Evolutionary conservation across 2,888 invertebrate genomes (phyloP), one percentile per base, ranked within the genome.

Genomic region (Andrena camellia): DNA sequence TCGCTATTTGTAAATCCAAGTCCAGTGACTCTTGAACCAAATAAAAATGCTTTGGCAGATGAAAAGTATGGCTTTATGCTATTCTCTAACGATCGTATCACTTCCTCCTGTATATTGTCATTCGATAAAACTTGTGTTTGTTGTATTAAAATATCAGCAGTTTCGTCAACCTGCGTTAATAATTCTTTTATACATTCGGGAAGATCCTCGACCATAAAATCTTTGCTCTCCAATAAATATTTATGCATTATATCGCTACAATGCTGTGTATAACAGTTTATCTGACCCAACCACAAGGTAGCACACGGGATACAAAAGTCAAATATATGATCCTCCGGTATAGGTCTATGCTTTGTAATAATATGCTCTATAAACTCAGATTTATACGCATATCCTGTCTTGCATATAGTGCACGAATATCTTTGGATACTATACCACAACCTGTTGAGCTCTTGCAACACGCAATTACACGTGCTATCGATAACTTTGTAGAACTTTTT

Each of bases 11-110:
- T 48, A 20, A 85, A 78, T 6, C 95, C 95, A 35, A 96, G 91
- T 2, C 96, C 95, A 31, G 95, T 95, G 1, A 95, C 92, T 59
- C 96, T 94, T 0, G 96, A 96, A 7, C 96, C 96, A 91, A 96
- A 96, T n/a, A 95, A 94, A 90, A 95, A 94, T 6, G 95, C 94
- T 86, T 95, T 94, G 0, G 89, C 90, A 3, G 75, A 31, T 2
- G 89, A 86, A 83, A 86, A 90, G n/a, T 69, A 26, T 4, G 33
- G 13, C 63, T 59, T 78, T 0, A 91, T 86, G 17, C 83, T 83
- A 6, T 66, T 60, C 80, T 89, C 84, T 64, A 93, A 77, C 54
- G 87, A 87, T 31, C 73, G 20, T 8, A 86, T 29, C 8, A 93
- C 52, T 59, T 35, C 31, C 3, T 70, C 35, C 57, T 79, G 83